These are phyloP conservation scores for Mercenaria mercenaria DNA, from an alignment of 1,140 invertebrate species.

Conservation along the genomic window DNA sequence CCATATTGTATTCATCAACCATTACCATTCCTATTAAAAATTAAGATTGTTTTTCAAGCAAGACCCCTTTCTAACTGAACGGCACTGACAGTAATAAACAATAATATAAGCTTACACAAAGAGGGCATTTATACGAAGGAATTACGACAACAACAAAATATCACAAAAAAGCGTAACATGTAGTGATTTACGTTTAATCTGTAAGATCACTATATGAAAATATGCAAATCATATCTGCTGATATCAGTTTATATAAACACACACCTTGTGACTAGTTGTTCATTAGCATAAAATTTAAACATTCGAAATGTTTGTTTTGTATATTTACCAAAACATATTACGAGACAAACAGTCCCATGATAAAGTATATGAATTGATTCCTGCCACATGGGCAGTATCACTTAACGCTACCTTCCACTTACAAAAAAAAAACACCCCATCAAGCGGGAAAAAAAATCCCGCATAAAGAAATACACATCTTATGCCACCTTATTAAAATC, in stretches of 20 bases:
- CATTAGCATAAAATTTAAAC: background rate
- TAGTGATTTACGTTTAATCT: background rate
- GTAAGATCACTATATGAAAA: background rate
- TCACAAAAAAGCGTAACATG: background rate
- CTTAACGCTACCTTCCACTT: background rate
- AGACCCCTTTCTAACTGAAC: background rate
- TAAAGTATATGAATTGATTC: background rate
- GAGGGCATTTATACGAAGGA: background rate
- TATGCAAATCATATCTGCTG: slow-evolving; percentile 32
- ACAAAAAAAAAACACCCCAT: background rate
- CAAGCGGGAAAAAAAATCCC: background rate
- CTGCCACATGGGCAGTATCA: background rate
- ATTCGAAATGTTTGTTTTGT: background rate
- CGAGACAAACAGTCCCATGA: background rate
- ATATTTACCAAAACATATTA: background rate
- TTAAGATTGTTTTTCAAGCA: background rate
- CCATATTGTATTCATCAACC: no score
- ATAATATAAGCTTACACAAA: background rate
- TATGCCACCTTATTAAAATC: background rate
- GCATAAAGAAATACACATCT: background rate
- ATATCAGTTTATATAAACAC: background rate
- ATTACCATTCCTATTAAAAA: no score
- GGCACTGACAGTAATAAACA: background rate
- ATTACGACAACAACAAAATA: slow-evolving; percentile 14
- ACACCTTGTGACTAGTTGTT: slow-evolving; percentile 28